Evolutionary conservation across 2,888 invertebrate genomes (phyloP).

Genomic region (Zygaena filipendulae): DNA sequence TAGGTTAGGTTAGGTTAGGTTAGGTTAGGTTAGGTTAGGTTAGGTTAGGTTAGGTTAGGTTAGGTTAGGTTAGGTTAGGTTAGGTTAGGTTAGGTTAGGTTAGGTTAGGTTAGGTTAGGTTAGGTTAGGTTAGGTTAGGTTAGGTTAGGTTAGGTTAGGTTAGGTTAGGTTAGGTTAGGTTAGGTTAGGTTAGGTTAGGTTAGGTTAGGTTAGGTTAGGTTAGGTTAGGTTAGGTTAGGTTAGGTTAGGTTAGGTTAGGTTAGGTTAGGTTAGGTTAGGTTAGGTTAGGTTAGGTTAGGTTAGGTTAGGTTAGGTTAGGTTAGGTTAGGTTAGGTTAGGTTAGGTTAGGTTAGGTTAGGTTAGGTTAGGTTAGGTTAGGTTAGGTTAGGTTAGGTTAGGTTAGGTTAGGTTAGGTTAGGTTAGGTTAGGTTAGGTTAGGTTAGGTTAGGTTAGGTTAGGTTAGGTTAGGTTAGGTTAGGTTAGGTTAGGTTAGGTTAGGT

Average conservation of each 20-base stretch:
- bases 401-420: slow-evolving; percentile 16
- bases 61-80: slow-evolving; percentile 20
- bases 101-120: slow-evolving; percentile 8
- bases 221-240: slow-evolving; percentile 9
- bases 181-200: slow-evolving; percentile 17
- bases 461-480: slow-evolving; percentile 13
- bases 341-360: slow-evolving; percentile 17
- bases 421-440: slow-evolving; percentile 15
- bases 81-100: slow-evolving; percentile 8
- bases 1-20: slow-evolving; percentile 18
- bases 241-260: slow-evolving; percentile 11
- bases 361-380: slow-evolving; percentile 17
- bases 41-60: slow-evolving; percentile 21
- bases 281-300: slow-evolving; percentile 18
- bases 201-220: slow-evolving; percentile 13
- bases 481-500: slow-evolving; percentile 16
- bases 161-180: slow-evolving; percentile 13
- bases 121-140: slow-evolving; percentile 8
- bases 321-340: slow-evolving; percentile 17
- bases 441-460: slow-evolving; percentile 13
- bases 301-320: slow-evolving; percentile 19
- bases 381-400: slow-evolving; percentile 17
- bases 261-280: slow-evolving; percentile 16
- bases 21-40: slow-evolving; percentile 21
- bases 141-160: slow-evolving; percentile 13